phyloP scores from a whole-genome alignment of 2,797 vertebrate genomes.

The Podargus strigoides region DNA sequence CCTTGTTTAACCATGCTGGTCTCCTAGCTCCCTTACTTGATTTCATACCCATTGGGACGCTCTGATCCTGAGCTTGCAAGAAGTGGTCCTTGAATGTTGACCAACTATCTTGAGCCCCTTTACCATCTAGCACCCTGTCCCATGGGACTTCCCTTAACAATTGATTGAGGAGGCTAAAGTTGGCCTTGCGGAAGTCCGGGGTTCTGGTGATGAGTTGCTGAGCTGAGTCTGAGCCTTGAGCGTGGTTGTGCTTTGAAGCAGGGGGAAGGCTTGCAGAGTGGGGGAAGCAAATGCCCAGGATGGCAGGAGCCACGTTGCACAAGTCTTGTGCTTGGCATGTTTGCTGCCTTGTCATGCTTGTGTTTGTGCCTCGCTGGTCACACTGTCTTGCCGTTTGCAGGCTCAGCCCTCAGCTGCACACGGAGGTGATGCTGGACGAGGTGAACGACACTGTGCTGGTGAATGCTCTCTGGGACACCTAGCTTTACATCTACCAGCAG shows the following conservation, averaged over 20 bases:
- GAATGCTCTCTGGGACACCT: conserved; percentile 93
- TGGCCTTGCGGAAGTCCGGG: no score
- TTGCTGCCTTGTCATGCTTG: accelerated
- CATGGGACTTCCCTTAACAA: no score
- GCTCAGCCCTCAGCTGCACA: conserved; percentile 87
- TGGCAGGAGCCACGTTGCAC: accelerated
- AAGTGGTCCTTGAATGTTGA: no score
- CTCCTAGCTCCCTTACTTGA: no score
- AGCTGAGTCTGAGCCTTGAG: neutral
- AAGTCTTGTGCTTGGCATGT: neutral
- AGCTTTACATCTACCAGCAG: conserved; percentile 92
- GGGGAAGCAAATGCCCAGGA: accelerated
- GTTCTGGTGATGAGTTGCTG: no score
- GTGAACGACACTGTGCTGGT: conserved; percentile 85
- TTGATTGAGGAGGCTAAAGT: no score
- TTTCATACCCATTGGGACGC: no score
- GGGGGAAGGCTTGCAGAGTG: neutral
- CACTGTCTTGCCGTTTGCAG: conserved; percentile 51
- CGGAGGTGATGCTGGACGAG: conserved; percentile 91
- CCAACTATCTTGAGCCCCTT: no score
- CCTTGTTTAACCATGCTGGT: no score
- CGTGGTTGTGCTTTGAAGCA: neutral
- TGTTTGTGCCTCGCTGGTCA: neutral
- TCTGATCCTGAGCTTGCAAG: no score
- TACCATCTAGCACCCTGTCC: no score